Base-by-base conservation (phyloP, 92 coral and sea anemone genomes). In the Zoanthus sansibaricus region DNA sequence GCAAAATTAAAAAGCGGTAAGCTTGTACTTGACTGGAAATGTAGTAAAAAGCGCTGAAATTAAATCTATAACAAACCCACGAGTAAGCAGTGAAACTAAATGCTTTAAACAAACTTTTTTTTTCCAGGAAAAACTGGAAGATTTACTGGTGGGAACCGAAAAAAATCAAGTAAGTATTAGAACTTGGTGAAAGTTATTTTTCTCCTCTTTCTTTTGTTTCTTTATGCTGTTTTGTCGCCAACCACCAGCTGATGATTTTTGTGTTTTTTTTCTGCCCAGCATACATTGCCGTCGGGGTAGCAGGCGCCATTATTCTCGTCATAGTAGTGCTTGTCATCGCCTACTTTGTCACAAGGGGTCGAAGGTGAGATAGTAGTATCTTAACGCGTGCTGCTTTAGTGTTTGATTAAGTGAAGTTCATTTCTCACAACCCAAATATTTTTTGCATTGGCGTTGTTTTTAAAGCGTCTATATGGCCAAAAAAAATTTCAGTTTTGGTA, bases 261-360 rank as follows among this genome's bases (percentile, higher is more conserved):
- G 46, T 11, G 6, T 15, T 56, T 83, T 37, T 85, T 30, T 72
- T 47, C 89, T 48, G 76, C 78, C 42, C 83, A 96, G 99, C 94
- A 76, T 93, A 92, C 93, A 93, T 97, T 67, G 98, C 98, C 37
- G 87, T 95, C 44, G 98, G 95, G 17, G 99, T 97, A 5, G 99
- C 96, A 31, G 95, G 91, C 32, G 98, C 94, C n/a, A 95, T 97
- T 32, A 64, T 97, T 15, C 83, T 97, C 16, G 91, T 92, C 30
- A 54, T 95, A 11, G 88, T 95, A 61, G 95, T 95, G 42, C 93
- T 97, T 30, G 82, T 86, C 64, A 93, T 94, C 51, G 99, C 99
- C 2, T 97, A 97, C 86, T 77, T 95, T 52, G 79, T 92, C 1
- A 94, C 95, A 54, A 97, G 88, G 89, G 93, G 94, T 47, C 91